Base-by-base conservation (phyloP, 2,113 vertebrate species). In the Corythornis vintsioides region DNA sequence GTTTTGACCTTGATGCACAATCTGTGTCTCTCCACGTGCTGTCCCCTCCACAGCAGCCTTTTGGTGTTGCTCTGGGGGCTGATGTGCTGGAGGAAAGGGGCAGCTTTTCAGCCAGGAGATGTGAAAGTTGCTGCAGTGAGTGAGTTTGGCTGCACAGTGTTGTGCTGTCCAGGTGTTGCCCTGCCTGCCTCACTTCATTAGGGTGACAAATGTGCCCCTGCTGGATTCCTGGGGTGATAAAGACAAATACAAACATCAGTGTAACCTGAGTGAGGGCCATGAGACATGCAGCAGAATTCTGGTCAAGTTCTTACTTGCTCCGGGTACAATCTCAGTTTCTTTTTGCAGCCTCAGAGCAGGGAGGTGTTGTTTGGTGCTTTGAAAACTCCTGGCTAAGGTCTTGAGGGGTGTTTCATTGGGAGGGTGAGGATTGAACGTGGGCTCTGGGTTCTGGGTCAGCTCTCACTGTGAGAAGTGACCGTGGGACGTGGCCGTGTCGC, bases 141-240 rank as follows among this genome's bases (percentile, higher is more conserved):
- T 25, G 59, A 82, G 8, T 73, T 53, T 11, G 78, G 53, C 88
- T 69, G 76, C 17, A 2, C 3, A 28, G 10, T 14, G 0, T 57
- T 42, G 61, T 84, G 83, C 57, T 78, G 3, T 70, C 33, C 19
- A 57, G 64, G 11, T 45, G 45, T 45, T 63, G 35, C 50, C 50
- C 50, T 26, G 25, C 66, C 33, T 12, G 14, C 43, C 15, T 59
- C 15, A 0, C 31, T 69, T 45, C 45, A 59, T 83, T 74, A 13
- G 2, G 2, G 42, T 45, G 59, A 43, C 43, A 35, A 25, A 65
- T 0, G 2, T n/a, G 66, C 31, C 28, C 45, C 0, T 13, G 6
- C 57, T 29, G 17, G 18, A 3, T 63, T 13, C 43, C 13, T 4
- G 2, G 64, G 38, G 18, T 48, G 38, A 26, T 29, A 13, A n/a